phyloP scores from a whole-genome alignment of 2,888 invertebrate genomes.

The Epirrita christyi region DNA sequence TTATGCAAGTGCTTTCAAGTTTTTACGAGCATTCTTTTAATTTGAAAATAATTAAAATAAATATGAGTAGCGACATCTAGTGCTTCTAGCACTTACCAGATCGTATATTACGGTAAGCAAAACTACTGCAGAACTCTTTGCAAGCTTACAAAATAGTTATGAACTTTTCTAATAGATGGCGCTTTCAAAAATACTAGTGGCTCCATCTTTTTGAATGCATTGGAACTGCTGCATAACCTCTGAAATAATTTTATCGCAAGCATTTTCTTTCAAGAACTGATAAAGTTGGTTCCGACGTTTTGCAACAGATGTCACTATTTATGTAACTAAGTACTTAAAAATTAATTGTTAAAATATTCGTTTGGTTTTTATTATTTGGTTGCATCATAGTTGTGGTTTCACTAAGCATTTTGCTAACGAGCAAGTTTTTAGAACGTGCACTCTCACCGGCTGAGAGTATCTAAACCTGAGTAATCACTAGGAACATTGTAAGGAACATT shows the following conservation, averaged over 20 bases:
- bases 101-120: background rate
- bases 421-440: too few relatives aligned
- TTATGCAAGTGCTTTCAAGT: too few relatives aligned
- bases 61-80: constrained; percentile 14
- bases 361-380: too few relatives aligned
- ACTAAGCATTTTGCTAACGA: too few relatives aligned
- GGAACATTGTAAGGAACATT: too few relatives aligned
- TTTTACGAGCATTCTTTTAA: background rate
- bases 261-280: background rate
- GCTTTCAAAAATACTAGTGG: background rate
- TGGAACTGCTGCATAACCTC: constrained; percentile 2
- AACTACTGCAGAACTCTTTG: background rate
- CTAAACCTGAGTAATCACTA: too few relatives aligned
- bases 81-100: background rate
- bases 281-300: background rate
- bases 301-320: constrained; percentile 14
- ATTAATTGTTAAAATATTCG: too few relatives aligned
- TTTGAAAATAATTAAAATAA: background rate
- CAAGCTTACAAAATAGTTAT: background rate
- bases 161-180: constrained; percentile 15
- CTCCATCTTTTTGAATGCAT: constrained; percentile 13
- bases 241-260: background rate
- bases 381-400: too few relatives aligned
- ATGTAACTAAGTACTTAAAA: too few relatives aligned
- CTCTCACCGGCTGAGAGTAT: too few relatives aligned